These are phyloP conservation scores for Megaceryle maxima DNA, from an alignment of 2,113 vertebrate genomes.

Conservation along the genomic window DNA sequence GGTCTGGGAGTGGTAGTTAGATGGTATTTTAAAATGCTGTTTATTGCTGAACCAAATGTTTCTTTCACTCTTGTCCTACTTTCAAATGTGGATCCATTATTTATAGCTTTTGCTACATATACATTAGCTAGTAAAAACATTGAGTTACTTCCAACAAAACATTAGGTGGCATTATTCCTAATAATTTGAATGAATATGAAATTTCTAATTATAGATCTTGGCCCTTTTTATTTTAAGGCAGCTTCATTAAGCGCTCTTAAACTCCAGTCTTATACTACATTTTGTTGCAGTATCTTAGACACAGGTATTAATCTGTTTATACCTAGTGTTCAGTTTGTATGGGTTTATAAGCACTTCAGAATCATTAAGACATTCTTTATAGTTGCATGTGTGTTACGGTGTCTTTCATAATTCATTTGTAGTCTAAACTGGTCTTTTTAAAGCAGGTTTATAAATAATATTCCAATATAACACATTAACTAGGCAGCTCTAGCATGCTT, in stretches of 20 bases:
- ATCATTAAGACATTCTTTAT: background rate
- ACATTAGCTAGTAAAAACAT: slow-evolving; percentile 48
- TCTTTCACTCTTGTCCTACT: slow-evolving; percentile 34
- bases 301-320: background rate
- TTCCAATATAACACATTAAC: slow-evolving; percentile 57
- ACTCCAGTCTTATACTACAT: background rate
- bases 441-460: slow-evolving; percentile 61
- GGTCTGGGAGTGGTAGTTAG: slow-evolving; percentile 15
- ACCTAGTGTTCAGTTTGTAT: background rate
- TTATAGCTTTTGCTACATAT: slow-evolving; percentile 57
- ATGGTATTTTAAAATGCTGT: slow-evolving; percentile 47
- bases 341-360: slow-evolving; percentile 4
- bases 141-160: slow-evolving; percentile 41
- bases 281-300: background rate
- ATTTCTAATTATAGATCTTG: slow-evolving; percentile 20
- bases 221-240: slow-evolving; percentile 1
- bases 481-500: slow-evolving; percentile 59
- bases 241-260: slow-evolving; percentile 12
- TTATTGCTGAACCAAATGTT: slow-evolving; percentile 40
- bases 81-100: slow-evolving; percentile 55
- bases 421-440: slow-evolving; percentile 23
- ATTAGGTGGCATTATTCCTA: slow-evolving; percentile 33
- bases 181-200: slow-evolving; percentile 45
- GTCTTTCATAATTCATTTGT: slow-evolving; percentile 21
- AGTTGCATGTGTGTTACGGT: background rate